A percentile compares a stretch with the other conserved stretches of the same genome.
Conservation (phyloP, 2,797 vertebrate species). For the Xenentodon cancila region DNA sequence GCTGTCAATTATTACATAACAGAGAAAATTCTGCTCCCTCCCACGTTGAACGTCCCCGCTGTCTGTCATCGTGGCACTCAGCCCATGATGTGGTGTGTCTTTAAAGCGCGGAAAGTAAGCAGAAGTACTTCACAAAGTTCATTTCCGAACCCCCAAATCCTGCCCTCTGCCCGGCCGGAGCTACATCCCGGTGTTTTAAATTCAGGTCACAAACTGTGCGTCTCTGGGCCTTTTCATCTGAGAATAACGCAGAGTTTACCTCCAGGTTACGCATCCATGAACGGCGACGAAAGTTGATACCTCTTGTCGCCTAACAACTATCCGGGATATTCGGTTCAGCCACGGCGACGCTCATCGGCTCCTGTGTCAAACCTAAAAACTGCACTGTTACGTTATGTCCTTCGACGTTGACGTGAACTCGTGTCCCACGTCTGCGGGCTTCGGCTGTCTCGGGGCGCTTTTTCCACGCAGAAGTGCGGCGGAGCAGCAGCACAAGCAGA, state of each 20-base stretch:
- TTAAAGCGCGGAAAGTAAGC: constrained; percentile 59
- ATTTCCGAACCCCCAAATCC: constrained; percentile 50
- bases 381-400: constrained; percentile 38
- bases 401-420: constrained; percentile 19
- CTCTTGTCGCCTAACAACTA: constrained; percentile 3
- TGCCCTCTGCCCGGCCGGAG: constrained; percentile 31
- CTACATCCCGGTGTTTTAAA: constrained; percentile 60
- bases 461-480: constrained; percentile 28
- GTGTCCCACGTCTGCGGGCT: constrained; percentile 53
- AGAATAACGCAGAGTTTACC: constrained; percentile 32
- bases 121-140: constrained; percentile 50
- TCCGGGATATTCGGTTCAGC: constrained; percentile 1
- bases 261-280: constrained; percentile 53
- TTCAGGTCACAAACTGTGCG: constrained; percentile 39
- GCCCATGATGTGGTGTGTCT: constrained; percentile 72
- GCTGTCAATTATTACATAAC: constrained; percentile 78
- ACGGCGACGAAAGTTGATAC: constrained; percentile 25
- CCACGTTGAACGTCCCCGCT: constrained; percentile 73
- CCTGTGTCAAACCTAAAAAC: constrained; percentile 19
- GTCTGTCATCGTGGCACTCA: constrained; percentile 64
- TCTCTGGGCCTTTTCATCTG: constrained; percentile 39
- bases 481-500: constrained; percentile 41
- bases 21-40: constrained; percentile 67
- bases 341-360: constrained; percentile 10
- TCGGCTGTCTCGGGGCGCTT: not conserved